Base-by-base conservation (phyloP, 2,113 vertebrate species). In the Tylochromis polylepis region DNA sequence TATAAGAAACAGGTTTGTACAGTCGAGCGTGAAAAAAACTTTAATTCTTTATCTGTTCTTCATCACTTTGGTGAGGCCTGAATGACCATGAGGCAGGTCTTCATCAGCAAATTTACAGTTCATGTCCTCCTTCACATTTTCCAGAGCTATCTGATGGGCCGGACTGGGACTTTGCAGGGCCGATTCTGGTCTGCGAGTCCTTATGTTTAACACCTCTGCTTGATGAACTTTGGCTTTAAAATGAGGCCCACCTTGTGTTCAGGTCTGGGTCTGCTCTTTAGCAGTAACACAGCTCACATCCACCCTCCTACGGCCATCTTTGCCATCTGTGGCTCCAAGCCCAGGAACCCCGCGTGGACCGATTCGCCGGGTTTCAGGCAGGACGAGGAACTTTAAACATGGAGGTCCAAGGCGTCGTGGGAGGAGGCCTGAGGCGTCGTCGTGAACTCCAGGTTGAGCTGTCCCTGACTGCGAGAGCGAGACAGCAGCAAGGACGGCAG, bases 391-490 rank as follows among this genome's bases (percentile, higher is more conserved):
- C 7, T 34, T 90, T 81, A 91, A 2, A 94, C 3, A 3, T 65
- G 79, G 3, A 92, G 83, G 57, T 94, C 91, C 81, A 89, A 18
- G 3, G 8, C 18, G 0, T 86, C 55, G 0, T 81, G 83, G 1
- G 60, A 41, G 2, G 43, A 9, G 1, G 83, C 85, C 57, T 27
- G 87, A 3, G 86, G 82, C 29, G 6, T 2, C 1, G 75, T 6
- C 20, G 41, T 20, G 1, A 93, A 82, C 10, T 84, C 85, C 70
- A 87, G 2, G 51, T 4, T 24, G 53, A 94, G 78, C 2, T 5
- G 94, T 11, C 88, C 65, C 8, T 91, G 94, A 80, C 77, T 91
- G 18, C 56, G 85, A 58, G 92, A 93, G 8, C 57, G 60, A 4
- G 87, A 24, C 51, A 89, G 85, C 36, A 88, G 88, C 10, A 84